These are phyloP conservation scores for Phytoseiulus persimilis DNA, from an alignment of 2,888 invertebrate species.

Conservation along the genomic window DNA sequence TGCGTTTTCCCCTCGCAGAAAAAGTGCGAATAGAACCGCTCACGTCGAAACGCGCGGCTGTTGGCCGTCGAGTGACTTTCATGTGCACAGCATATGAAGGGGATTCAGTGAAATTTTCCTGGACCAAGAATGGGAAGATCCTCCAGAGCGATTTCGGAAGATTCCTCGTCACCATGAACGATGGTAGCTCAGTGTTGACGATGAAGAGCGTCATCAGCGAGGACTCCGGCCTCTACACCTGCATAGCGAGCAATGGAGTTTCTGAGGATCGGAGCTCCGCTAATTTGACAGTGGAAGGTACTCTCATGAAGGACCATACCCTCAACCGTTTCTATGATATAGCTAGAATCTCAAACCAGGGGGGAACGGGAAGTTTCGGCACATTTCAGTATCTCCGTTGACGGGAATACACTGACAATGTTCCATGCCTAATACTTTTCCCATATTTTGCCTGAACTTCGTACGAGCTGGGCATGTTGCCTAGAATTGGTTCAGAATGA, in stretches of 20 bases:
- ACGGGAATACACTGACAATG: too few relatives aligned
- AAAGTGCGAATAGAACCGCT: background rate
- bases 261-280: constrained; percentile 43
- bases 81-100: constrained; percentile 20
- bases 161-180: background rate
- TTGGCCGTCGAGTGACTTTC: background rate
- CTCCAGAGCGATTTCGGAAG: background rate
- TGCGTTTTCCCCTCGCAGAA: background rate
- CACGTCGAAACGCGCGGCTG: background rate
- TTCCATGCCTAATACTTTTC: too few relatives aligned
- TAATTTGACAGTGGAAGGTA: constrained; percentile 44
- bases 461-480: too few relatives aligned
- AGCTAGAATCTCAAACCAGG: too few relatives aligned
- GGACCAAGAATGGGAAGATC: constrained; percentile 29
- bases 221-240: constrained; percentile 44
- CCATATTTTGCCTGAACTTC: too few relatives aligned
- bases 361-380: too few relatives aligned
- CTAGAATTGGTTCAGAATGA: too few relatives aligned
- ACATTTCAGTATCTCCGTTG: too few relatives aligned
- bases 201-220: constrained; percentile 43
- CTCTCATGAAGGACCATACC: background rate
- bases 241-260: constrained; percentile 43
- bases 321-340: too few relatives aligned
- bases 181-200: background rate
- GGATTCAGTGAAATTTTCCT: constrained; percentile 19